Conservation (phyloP, 2,888 invertebrate species). For the Drosophila colorata region DNA sequence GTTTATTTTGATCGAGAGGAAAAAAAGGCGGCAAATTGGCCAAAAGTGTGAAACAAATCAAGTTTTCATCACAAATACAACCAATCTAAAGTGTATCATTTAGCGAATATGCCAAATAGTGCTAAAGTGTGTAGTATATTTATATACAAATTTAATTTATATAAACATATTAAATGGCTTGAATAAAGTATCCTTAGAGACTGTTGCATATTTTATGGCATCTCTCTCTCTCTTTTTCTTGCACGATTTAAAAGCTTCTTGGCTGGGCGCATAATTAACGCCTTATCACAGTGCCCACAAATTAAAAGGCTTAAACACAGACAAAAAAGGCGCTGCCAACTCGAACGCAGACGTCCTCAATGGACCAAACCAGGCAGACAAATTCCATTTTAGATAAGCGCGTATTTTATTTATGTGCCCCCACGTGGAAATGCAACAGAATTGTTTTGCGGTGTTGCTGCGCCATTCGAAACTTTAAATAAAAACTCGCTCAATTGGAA, state of each 20-base stretch:
- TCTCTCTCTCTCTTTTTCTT: background rate
- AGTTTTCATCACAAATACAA: background rate
- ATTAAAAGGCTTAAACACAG: slow-evolving; percentile 64
- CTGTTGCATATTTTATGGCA: slow-evolving; percentile 57
- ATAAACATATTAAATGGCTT: background rate
- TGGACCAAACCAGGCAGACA: slow-evolving; percentile 55
- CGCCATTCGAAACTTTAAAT: slow-evolving; percentile 22
- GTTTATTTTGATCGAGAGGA: slow-evolving; percentile 44
- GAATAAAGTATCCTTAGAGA: slow-evolving; percentile 4
- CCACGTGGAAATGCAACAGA: slow-evolving; percentile 17
- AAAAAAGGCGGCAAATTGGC: slow-evolving; percentile 59
- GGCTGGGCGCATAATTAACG: slow-evolving; percentile 60
- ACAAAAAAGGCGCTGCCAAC: slow-evolving; percentile 35
- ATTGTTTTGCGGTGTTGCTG: slow-evolving; percentile 19
- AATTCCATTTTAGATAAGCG: slow-evolving; percentile 64
- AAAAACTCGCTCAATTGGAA: background rate
- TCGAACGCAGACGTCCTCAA: slow-evolving; percentile 50
- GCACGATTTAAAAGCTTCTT: slow-evolving; percentile 20
- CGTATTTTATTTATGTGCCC: slow-evolving; percentile 53
- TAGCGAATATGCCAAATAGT: slow-evolving; percentile 14
- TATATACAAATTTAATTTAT: slow-evolving; percentile 1
- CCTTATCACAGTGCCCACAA: slow-evolving; percentile 71
- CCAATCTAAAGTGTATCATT: background rate
- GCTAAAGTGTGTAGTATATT: slow-evolving; percentile 28
- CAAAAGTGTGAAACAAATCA: slow-evolving; percentile 17